Percentiles rank a stretch among this genome's conserved stretches.
Conservation (phyloP, 2,888 invertebrate genomes). For the Latrodectus hesperus region DNA sequence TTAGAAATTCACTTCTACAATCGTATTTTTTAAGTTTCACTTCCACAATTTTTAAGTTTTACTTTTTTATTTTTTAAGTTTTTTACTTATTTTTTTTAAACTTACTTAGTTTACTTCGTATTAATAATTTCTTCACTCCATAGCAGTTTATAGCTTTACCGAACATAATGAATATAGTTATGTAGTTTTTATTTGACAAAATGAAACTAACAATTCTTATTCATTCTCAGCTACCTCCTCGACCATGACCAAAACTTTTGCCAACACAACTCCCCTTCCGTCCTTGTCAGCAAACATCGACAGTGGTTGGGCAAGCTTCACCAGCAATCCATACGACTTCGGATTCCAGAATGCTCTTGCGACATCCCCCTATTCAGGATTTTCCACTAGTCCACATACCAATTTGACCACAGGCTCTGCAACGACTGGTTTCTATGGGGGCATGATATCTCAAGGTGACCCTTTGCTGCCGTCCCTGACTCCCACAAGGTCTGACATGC, state of each 20-base stretch:
- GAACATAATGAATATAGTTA: background rate
- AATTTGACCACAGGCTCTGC: conserved; percentile 31
- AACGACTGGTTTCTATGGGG: conserved; percentile 52
- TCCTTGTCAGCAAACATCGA: conserved; percentile 56
- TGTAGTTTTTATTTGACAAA: background rate
- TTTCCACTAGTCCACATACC: conserved; percentile 55
- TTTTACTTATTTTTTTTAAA: too few species aligned
- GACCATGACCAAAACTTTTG: conserved; percentile 56
- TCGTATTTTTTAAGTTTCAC: too few species aligned
- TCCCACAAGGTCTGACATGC: conserved; percentile 34
- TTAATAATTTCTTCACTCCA: background rate
- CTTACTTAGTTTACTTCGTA: too few species aligned
- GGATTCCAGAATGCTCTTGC: conserved; percentile 67
- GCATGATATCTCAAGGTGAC: conserved; percentile 61
- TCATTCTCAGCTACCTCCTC: conserved; percentile 33
- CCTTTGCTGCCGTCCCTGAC: conserved; percentile 51
- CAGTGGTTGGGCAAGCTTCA: conserved; percentile 44
- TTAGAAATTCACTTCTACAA: too few species aligned
- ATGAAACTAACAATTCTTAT: background rate
- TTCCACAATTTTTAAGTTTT: too few species aligned
- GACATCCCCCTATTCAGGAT: conserved; percentile 54
- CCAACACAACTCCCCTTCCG: conserved; percentile 59
- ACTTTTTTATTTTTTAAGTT: too few species aligned
- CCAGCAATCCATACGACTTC: conserved; percentile 66
- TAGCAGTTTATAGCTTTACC: background rate